Evolutionary conservation across 1,140 invertebrate species (phyloP), one percentile per base, ranked within the genome.

Genomic region (Papilio polytes): DNA sequence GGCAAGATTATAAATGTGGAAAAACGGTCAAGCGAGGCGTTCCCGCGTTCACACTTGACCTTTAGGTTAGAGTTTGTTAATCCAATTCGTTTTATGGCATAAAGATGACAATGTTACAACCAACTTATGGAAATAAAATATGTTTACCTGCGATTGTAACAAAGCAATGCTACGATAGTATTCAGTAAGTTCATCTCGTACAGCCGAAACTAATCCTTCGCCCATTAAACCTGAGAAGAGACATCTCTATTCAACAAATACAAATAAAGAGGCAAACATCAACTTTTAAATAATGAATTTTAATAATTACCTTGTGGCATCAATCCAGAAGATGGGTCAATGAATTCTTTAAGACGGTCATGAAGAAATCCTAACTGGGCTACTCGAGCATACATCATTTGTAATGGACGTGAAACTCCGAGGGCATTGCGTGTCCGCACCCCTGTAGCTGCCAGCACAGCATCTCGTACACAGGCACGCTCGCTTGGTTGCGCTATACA

Each of bases 111-210:
- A 63, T 63, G 2, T 9, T 12, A 12, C 20, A 63, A 22, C 1
- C n/a, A 22, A 26, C 6, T 22, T 63, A 26, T 10, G 8, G 20
- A 20, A 63, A 63, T 13, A 82, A 74, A 6, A 78, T 80, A 20
- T 78, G 85, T 85, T 90, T 78, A 98, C 96, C 96, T 98, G 96
- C 83, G 98, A 97, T 92, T 99, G 98, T 22, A 99, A 94, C n/a
- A 98, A 94, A 1, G 98, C 98, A 80, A 99, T 96, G 78, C 98
- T 96, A 80, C 98, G 96, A 94, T 98, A 99, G 91, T 98, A 99
- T 86, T 98, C 97, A 3, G 96, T 97, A 0, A 99, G 94, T 91
- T 99, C 98, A 82, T 97, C 96, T 85, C 97, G 97, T 46, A 99
- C 95, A 9, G 97, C 98, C n/a, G 98, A 96, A 78, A 98, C 97